Base-by-base conservation (phyloP, 1,140 invertebrate species). In the Scaptomyza pallida region DNA sequence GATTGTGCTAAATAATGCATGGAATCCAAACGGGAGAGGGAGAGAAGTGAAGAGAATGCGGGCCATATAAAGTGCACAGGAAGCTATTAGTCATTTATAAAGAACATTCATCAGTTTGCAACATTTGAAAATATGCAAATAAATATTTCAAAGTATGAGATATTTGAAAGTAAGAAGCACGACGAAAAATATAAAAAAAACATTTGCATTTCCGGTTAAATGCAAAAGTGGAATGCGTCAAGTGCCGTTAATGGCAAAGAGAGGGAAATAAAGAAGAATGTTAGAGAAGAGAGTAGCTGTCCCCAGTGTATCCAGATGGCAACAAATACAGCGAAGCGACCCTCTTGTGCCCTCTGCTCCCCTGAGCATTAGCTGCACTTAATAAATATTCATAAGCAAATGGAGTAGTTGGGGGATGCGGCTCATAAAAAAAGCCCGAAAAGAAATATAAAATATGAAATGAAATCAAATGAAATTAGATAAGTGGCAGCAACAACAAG, bases 121-220 rank as follows among this genome's bases (percentile, higher is more conserved):
- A 65, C n/a, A 21, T 59, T 45, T 43, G 6, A 21, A 33, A 69
- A 69, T 60, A 17, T 68, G 56, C 56, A 63, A n/a, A n/a, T 62
- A 52, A 52, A 54, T 47, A 61, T 51, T 12, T 9, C 1, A 21
- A 30, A 37, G 6, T 6, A 17, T 48, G 30, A 61, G 19, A 41
- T 30, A 23, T 44, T 26, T n/a, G 37, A 77, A 73, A 80, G 76
- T 51, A 80, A 80, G 70, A 60, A 60, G 72, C 57, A 73, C 68
- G n/a, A n/a, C n/a, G n/a, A n/a, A n/a, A n/a, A n/a, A n/a, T n/a
- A n/a, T 26, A 85, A 80, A 85, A 81, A 77, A 80, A 86, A 75
- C 73, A 82, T 85, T 85, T 85, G 81, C 81, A 85, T 85, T 85
- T 85, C 81, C 81, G 77, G 81, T 69, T 85, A 85, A 85, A 55